phyloP scores from a whole-genome alignment of 1,140 invertebrate species.

The Spodoptera litura region DNA sequence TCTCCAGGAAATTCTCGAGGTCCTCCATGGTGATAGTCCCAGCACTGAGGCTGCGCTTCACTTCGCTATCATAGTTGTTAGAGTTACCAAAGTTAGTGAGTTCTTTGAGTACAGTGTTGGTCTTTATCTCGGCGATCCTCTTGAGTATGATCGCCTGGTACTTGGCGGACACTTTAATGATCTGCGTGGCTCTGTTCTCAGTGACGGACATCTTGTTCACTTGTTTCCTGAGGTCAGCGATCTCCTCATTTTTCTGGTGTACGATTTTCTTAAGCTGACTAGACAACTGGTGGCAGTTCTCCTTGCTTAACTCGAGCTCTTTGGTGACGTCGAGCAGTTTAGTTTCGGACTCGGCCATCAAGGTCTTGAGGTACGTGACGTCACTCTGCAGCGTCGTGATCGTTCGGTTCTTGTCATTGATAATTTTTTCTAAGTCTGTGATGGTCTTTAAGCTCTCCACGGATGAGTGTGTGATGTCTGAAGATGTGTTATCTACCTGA shows the following conservation, averaged over 20 bases:
- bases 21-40: slow-evolving; percentile 80
- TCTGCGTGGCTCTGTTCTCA: slow-evolving; percentile 76
- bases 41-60: slow-evolving; percentile 67
- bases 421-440: slow-evolving; percentile 77
- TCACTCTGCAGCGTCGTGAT: slow-evolving; percentile 76
- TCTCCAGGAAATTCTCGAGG: slow-evolving; percentile 80
- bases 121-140: slow-evolving; percentile 79
- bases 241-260: slow-evolving; percentile 80
- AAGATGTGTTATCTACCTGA: slow-evolving; percentile 74
- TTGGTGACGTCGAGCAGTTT: slow-evolving; percentile 73
- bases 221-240: slow-evolving; percentile 77
- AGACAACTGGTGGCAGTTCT: slow-evolving; percentile 77
- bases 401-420: slow-evolving; percentile 75
- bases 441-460: slow-evolving; percentile 76
- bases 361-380: slow-evolving; percentile 71
- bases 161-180: slow-evolving; percentile 80
- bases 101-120: slow-evolving; percentile 76
- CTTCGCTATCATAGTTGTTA: slow-evolving; percentile 66
- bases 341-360: slow-evolving; percentile 76
- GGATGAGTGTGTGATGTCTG: slow-evolving; percentile 70
- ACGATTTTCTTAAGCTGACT: slow-evolving; percentile 79
- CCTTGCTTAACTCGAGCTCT: slow-evolving; percentile 74
- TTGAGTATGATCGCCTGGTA: slow-evolving; percentile 82
- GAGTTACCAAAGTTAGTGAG: slow-evolving; percentile 78
- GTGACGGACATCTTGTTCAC: slow-evolving; percentile 75